These are phyloP conservation scores for Echinometra lucunter DNA, from an alignment of 53 echinoderm and acorn worm genomes.

Conservation along the genomic window DNA sequence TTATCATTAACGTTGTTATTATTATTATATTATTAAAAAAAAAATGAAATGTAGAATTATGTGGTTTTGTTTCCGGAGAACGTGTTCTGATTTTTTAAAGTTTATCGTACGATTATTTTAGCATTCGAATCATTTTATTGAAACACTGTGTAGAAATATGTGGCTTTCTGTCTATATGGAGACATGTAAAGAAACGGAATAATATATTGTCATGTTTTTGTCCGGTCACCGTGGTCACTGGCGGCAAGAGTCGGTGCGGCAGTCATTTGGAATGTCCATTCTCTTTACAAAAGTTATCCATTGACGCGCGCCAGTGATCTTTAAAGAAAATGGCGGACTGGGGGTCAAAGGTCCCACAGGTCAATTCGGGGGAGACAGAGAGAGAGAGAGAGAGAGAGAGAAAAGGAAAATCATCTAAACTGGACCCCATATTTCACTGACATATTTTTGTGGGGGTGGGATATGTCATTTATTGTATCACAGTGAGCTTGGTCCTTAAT, in stretches of 20 bases:
- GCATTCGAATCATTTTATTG: neutral
- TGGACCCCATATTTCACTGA: neutral
- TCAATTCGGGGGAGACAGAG: neutral
- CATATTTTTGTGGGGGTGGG: neutral
- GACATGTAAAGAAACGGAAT: neutral
- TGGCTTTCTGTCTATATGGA: neutral
- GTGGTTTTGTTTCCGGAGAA: too few relatives aligned
- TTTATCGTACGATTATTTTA: neutral
- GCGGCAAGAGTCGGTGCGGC: neutral
- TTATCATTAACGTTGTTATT: too few relatives aligned
- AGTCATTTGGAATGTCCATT: neutral
- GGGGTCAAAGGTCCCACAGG: slow-evolving; percentile 1
- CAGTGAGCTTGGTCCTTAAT: neutral
- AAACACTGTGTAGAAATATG: slow-evolving; percentile 11
- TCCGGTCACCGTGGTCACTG: neutral
- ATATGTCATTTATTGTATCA: neutral
- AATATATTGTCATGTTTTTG: neutral
- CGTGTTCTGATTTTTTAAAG: too few relatives aligned
- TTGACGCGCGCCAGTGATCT: slow-evolving; percentile 13
- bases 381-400: too few relatives aligned
- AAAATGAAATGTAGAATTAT: too few relatives aligned
- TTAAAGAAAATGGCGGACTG: neutral
- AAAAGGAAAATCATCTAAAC: neutral
- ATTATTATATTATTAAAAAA: too few relatives aligned
- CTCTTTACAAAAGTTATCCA: neutral